Evolutionary conservation across 2,888 invertebrate species (phyloP).

Genomic region (Hermaeophaga mercurialis): DNA sequence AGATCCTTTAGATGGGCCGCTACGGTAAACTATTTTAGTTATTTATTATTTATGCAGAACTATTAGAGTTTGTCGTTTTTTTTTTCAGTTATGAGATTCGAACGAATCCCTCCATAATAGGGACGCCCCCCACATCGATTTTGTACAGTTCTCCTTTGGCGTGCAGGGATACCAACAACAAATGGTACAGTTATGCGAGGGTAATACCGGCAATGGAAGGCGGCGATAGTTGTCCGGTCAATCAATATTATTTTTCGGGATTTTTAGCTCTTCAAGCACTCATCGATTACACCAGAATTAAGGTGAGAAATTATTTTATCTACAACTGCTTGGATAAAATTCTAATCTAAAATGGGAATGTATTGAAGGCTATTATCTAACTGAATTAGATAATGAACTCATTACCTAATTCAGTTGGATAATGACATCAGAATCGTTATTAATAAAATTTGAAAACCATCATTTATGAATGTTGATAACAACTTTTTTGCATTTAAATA

Average conservation of each 20-base stretch:
- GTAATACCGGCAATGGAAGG: slow-evolving; percentile 67
- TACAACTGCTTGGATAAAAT: too few species aligned
- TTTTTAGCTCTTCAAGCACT: slow-evolving; percentile 74
- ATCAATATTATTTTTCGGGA: slow-evolving; percentile 78
- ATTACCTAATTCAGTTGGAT: too few species aligned
- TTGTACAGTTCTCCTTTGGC: slow-evolving; percentile 70
- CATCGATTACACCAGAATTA: slow-evolving; percentile 74
- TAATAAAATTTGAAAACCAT: too few species aligned
- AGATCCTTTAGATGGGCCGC: slow-evolving; percentile 57
- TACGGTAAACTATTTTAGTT: slow-evolving; percentile 57
- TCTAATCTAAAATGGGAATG: too few species aligned
- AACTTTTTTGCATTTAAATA: too few species aligned
- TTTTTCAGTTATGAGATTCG: slow-evolving; percentile 71
- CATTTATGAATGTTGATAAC: too few species aligned
- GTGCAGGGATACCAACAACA: slow-evolving; percentile 68
- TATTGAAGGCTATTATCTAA: too few species aligned
- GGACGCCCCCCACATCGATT: slow-evolving; percentile 69
- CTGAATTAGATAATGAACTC: too few species aligned
- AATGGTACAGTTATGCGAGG: slow-evolving; percentile 56
- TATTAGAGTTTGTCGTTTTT: neutral
- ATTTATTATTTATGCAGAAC: neutral
- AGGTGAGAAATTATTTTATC: too few species aligned
- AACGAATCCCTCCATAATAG: slow-evolving; percentile 70
- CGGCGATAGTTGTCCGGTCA: slow-evolving; percentile 74
- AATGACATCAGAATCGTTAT: too few species aligned